These are phyloP conservation scores for Anguilla megastoma DNA, from an alignment of 2,797 vertebrate species.

Conservation along the genomic window DNA sequence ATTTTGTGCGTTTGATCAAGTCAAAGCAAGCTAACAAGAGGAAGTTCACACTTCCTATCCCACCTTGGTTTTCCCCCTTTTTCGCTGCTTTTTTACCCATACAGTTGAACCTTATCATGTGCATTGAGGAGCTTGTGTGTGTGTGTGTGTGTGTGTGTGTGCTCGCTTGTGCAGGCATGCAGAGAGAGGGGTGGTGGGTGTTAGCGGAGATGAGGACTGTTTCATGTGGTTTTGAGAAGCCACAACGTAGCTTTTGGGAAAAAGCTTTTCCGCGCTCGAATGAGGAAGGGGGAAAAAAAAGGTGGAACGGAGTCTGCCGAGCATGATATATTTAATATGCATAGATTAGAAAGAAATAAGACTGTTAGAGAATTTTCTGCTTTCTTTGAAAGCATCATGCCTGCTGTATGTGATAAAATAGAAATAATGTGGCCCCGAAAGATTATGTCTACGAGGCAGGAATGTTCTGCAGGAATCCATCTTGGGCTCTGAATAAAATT, in stretches of 20 bases:
- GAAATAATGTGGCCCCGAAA: constrained; percentile 48
- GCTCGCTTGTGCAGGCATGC: neutral
- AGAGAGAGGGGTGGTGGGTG: constrained; percentile 37
- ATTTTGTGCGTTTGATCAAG: neutral
- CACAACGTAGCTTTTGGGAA: constrained; percentile 42
- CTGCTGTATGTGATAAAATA: constrained; percentile 47
- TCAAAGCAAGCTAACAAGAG: neutral
- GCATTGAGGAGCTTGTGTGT: constrained; percentile 14
- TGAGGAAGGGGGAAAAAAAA: constrained; percentile 29
- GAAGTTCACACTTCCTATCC: neutral
- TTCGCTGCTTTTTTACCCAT: constrained; percentile 11
- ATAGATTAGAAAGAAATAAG: constrained; percentile 46
- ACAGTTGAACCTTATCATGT: constrained; percentile 29
- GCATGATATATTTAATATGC: constrained; percentile 49
- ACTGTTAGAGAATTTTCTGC: constrained; percentile 39
- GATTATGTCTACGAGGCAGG: constrained; percentile 59
- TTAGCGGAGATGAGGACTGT: constrained; percentile 31
- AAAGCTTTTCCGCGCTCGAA: constrained; percentile 49
- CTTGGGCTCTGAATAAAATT: constrained; percentile 60
- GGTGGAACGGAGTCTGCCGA: constrained; percentile 41
- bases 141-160: neutral
- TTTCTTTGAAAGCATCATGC: constrained; percentile 52
- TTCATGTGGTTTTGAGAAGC: constrained; percentile 40
- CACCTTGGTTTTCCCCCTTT: neutral
- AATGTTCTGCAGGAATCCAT: constrained; percentile 52